phyloP scores from a whole-genome alignment of 2,113 vertebrate genomes.

The Hypanus sabinus region DNA sequence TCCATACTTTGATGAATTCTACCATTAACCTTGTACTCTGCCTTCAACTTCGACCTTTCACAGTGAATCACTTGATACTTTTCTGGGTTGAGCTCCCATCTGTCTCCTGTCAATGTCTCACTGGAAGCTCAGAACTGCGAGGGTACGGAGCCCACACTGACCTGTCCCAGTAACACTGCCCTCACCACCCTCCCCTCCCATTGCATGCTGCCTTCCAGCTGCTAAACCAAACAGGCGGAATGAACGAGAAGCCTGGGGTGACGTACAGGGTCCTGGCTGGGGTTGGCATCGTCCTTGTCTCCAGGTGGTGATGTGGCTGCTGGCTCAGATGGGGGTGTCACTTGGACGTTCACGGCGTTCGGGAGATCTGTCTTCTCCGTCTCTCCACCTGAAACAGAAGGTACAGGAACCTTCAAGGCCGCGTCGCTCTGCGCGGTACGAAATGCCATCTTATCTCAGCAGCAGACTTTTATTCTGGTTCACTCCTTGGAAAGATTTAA shows the following conservation, averaged over 20 bases:
- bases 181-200: too few species aligned
- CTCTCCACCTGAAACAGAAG: background rate
- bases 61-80: too few species aligned
- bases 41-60: too few species aligned
- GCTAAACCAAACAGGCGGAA: background rate
- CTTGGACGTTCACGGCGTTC: slow-evolving; percentile 47
- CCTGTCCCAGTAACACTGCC: background rate
- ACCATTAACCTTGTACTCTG: too few species aligned
- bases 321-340: slow-evolving; percentile 44
- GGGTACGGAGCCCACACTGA: background rate
- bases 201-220: too few species aligned
- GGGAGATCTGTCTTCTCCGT: slow-evolving; percentile 41
- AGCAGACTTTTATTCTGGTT: background rate
- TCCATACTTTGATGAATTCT: too few species aligned
- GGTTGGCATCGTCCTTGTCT: slow-evolving; percentile 43
- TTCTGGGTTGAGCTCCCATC: too few species aligned
- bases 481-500: background rate
- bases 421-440: background rate
- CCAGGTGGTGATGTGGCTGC: slow-evolving; percentile 45
- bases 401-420: background rate
- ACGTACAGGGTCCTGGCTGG: slow-evolving; percentile 50
- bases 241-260: background rate
- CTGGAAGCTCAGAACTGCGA: too few species aligned
- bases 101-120: too few species aligned
- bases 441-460: background rate